Evolutionary conservation across 1,140 invertebrate genomes (phyloP).

Genomic region (Drosophila funebris): DNA sequence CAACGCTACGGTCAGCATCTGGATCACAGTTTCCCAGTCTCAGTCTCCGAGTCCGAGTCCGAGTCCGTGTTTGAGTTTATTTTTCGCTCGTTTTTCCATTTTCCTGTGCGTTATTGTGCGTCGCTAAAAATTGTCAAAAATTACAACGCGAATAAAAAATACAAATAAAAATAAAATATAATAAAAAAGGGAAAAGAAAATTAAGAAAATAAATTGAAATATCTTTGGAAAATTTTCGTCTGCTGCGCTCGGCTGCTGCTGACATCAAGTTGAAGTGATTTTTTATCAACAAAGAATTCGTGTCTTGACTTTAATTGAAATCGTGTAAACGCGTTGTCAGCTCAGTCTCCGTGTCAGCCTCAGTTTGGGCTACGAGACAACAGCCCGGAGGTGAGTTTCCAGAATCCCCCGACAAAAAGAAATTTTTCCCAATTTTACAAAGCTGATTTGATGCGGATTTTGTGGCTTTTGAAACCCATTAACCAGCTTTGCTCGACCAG

Average conservation of each 20-base stretch:
- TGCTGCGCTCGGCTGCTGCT: constrained; percentile 3
- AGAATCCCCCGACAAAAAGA: neutral
- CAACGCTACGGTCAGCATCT: constrained; percentile 33
- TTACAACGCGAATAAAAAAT: constrained; percentile 6
- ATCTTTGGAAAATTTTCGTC: neutral
- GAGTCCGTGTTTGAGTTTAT: neutral
- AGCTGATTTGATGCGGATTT: constrained; percentile 23
- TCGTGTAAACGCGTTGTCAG: constrained; percentile 18
- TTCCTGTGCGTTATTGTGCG: neutral
- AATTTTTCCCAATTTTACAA: constrained; percentile 29
- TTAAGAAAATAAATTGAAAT: constrained; percentile 19
- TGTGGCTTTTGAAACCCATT: constrained; percentile 20
- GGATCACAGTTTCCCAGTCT: constrained; percentile 4
- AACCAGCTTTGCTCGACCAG: neutral
- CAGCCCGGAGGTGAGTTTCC: constrained; percentile 25
- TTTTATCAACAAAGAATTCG: neutral
- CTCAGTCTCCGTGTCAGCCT: neutral
- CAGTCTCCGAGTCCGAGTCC: neutral
- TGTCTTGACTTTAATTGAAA: constrained; percentile 32
- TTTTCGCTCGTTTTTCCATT: too few relatives aligned
- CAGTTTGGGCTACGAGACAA: neutral
- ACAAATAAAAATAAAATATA: neutral
- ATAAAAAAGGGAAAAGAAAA: constrained; percentile 1
- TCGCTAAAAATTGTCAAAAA: constrained; percentile 19
- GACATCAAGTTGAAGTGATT: constrained; percentile 29